phyloP scores from a whole-genome alignment of 2,797 vertebrate species.

The Trichosurus vulpecula region DNA sequence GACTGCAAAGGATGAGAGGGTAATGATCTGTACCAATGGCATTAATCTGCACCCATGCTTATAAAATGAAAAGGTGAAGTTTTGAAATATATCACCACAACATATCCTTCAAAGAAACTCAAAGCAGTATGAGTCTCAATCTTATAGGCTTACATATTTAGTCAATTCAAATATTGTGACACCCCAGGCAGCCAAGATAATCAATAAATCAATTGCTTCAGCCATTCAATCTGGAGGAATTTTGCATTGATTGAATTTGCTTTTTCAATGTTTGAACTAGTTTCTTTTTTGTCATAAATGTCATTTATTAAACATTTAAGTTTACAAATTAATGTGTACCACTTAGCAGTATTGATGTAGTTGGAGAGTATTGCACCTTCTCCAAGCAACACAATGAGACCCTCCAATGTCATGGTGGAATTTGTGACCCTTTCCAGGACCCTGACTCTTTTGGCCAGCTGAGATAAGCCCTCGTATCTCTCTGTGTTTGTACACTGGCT shows the following conservation, averaged over 20 bases:
- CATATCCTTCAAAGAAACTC: neutral
- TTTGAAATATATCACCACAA: neutral
- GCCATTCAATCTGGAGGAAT: neutral
- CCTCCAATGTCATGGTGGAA: too few relatives aligned
- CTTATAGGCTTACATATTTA: neutral
- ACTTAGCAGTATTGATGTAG: too few relatives aligned
- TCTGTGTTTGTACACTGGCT: too few relatives aligned
- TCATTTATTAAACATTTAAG: too few relatives aligned
- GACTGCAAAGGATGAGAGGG: neutral
- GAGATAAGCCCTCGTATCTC: too few relatives aligned
- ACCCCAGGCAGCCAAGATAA: neutral
- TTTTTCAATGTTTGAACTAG: neutral
- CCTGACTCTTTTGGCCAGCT: too few relatives aligned
- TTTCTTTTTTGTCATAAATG: too few relatives aligned
- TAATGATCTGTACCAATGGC: neutral
- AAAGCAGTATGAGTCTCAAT: neutral
- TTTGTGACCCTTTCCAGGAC: too few relatives aligned
- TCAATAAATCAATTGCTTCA: neutral
- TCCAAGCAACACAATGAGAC: too few relatives aligned
- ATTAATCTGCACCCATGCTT: neutral
- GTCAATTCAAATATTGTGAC: neutral
- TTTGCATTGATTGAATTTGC: neutral
- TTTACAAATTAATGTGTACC: too few relatives aligned
- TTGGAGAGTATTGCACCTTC: too few relatives aligned
- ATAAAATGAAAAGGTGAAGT: neutral